Conservation (phyloP, 2,888 invertebrate species). For the Choreutis nemorana region DNA sequence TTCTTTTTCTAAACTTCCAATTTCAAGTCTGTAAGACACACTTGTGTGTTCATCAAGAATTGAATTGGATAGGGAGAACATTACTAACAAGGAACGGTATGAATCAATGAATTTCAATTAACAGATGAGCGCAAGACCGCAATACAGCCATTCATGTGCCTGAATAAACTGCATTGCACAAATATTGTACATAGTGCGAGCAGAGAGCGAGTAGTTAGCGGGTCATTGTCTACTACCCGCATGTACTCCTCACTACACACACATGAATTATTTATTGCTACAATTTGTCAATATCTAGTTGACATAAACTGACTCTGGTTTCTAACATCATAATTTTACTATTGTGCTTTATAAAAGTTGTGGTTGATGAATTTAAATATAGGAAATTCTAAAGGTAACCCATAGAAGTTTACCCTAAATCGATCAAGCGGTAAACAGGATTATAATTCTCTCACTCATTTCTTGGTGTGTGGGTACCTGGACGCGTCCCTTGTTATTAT, state of each 20-base stretch:
- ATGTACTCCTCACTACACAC: constrained; percentile 16
- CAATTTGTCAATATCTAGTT: constrained; percentile 19
- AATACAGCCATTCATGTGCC: constrained; percentile 17
- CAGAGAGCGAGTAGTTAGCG: constrained; percentile 26
- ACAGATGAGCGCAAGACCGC: constrained; percentile 18
- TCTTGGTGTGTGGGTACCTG: constrained; percentile 42
- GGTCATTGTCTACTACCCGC: constrained; percentile 31
- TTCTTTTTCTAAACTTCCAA: too few relatives aligned
- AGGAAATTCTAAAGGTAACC: constrained; percentile 3
- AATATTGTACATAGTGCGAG: constrained; percentile 23
- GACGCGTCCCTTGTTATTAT: constrained; percentile 35
- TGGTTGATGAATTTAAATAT: too few relatives aligned
- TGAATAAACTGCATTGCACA: constrained; percentile 23
- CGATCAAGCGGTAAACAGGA: constrained; percentile 16
- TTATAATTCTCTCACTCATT: constrained; percentile 7
- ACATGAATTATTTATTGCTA: constrained; percentile 14
- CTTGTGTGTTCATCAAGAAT: too few relatives aligned
- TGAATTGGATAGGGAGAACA: constrained; percentile 3
- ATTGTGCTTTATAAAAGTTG: too few relatives aligned
- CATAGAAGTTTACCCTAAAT: constrained; percentile 7
- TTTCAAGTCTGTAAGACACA: too few relatives aligned
- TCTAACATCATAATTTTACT: too few relatives aligned
- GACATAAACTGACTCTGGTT: too few relatives aligned
- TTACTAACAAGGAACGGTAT: constrained; percentile 7
- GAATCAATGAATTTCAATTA: constrained; percentile 35